Base-by-base conservation (phyloP, 2,113 vertebrate genomes). In the Morphnarchus princeps region DNA sequence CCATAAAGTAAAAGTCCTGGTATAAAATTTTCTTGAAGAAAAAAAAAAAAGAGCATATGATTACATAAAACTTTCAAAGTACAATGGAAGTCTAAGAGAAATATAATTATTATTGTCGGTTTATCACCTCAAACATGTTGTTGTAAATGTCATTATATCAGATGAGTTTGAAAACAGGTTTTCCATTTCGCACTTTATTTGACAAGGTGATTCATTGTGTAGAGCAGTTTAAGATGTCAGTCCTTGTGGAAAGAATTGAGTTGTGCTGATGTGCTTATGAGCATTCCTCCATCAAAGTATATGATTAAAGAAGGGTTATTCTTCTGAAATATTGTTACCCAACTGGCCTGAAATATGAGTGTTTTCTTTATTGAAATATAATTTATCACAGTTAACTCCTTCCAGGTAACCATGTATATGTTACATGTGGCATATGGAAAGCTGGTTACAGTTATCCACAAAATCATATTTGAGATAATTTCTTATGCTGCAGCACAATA, bases 191-290 rank as follows among this genome's bases (percentile, higher is more conserved):
- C 96, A 96, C 97, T 98, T 98, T 98, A 97, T 98, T 97, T 98
- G 98, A 98, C 97, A 98, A 98, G 96, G 97, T 98, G 98, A 98
- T 98, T 98, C 96, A 98, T 98, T 97, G 97, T 96, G 95, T 96
- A 95, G 91, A 97, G 88, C 95, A 95, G 96, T 97, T 98, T 98
- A 98, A 97, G 96, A 97, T 97, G 97, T 98, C 97, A 98, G 95
- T 96, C 92, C 91, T 96, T 4, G 10, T 96, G 95, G 95, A 97
- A 98, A 93, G 96, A 97, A 98, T 58, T 96, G 96, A 97, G 94
- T 91, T 96, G 94, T 77, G 85, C 94, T 98, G 97, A 98, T 96
- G 88, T 95, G 89, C 87, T 94, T 97, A 96, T 95, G 90, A 97
- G 87, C 88, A 95, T 97, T 97, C 86, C 82, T 98, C 89, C 89